Base-by-base conservation (phyloP, 2,888 invertebrate genomes). In the Phasia obesa region DNA sequence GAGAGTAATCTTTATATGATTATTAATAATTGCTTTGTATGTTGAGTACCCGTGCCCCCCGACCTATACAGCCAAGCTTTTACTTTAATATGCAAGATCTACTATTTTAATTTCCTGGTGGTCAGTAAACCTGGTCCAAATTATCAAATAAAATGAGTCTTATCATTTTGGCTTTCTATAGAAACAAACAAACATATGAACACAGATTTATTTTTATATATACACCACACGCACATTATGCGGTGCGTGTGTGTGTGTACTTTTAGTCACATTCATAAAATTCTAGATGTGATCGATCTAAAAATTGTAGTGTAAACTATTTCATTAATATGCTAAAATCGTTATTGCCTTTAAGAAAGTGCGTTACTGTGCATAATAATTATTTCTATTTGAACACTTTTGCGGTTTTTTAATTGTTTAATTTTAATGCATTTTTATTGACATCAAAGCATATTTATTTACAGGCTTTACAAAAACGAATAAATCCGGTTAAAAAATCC, bases 281-380 rank as follows among this genome's bases (percentile, higher is more conserved):
- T 53, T 69, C 27, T 69, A 69, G 59, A 73, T 73, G 17, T 44
- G 59, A 79, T 79, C 71, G 59, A 79, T 79, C 71, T 65, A 31
- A 65, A 79, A 78, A 25, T 38, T 65, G 49, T 51, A 38, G 55
- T 71, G 53, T 38, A 42, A 78, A 77, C 47, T 64, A 57, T 70
- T 77, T 49, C 71, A 78, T 71, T 71, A 78, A 64, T 78, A 78
- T 78, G 78, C 64, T 17, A 15, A 65, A 65, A 23, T 42, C 23
- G 70, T 78, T 49, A 21, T 71, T 64, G 35, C 27, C 55, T 78
- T 55, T 38, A 70, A 62, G 47, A 51, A n/a, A 55, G 47, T 57
- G 57, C 38, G 57, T 57, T 71, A 55, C 57, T 57, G 7, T 71
- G 78, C 78, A 78, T 78, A 78, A 71, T 64, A 78, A 78, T 65